These are phyloP conservation scores for Drosophila neotestacea DNA, from an alignment of 2,888 invertebrate species.

Conservation along the genomic window DNA sequence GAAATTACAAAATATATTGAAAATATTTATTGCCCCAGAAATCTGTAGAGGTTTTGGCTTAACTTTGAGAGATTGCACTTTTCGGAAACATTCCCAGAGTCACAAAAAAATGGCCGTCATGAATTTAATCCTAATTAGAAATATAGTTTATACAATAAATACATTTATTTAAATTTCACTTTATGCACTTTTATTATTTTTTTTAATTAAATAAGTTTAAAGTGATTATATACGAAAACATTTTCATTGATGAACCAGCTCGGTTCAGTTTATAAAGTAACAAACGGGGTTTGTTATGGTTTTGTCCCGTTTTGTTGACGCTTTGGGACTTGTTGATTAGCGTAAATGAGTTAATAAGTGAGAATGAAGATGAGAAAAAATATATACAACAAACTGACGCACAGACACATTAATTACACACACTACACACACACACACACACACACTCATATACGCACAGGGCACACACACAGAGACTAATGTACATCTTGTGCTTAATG, in stretches of 20 bases:
- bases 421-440: constrained; percentile 33
- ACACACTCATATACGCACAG: constrained; percentile 1
- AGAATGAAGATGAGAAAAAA: constrained; percentile 26
- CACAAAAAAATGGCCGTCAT: no score
- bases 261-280: constrained; percentile 1
- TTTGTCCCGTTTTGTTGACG: constrained; percentile 17
- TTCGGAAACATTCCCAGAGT: no score
- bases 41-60: no score
- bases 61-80: no score
- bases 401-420: constrained; percentile 71
- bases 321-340: constrained; percentile 63
- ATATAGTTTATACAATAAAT: no score
- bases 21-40: no score
- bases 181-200: no score
- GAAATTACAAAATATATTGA: no score
- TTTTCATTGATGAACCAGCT: constrained; percentile 5
- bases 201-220: no score
- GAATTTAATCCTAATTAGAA: no score
- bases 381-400: constrained; percentile 36
- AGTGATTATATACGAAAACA: no score
- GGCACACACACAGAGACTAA: constrained; percentile 17
- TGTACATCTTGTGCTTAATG: constrained; percentile 71
- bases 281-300: background rate
- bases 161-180: no score
- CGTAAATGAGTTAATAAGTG: constrained; percentile 75